These are phyloP conservation scores for Terrapene triunguis DNA, from an alignment of 2,113 vertebrate species.

Conservation along the genomic window DNA sequence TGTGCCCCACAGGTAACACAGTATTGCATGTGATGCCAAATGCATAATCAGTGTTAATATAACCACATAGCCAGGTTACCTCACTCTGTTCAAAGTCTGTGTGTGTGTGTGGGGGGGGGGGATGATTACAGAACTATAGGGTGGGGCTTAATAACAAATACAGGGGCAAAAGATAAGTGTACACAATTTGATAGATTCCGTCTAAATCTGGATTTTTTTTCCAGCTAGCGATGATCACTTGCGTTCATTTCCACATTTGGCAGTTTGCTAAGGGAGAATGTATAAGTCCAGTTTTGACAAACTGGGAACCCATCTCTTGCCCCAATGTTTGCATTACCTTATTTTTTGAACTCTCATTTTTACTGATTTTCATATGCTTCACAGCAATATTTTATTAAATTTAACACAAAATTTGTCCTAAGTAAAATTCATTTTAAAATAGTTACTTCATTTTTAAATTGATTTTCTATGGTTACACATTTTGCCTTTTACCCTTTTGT, in stretches of 20 bases:
- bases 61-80: not conserved
- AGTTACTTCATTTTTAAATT: not conserved
- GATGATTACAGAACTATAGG: conserved; percentile 2
- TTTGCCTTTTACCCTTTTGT: not conserved
- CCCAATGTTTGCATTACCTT: not conserved
- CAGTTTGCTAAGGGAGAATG: not conserved
- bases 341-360: not conserved
- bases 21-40: not conserved
- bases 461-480: not conserved
- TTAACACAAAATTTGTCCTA: not conserved
- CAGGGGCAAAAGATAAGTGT: not conserved
- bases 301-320: not conserved
- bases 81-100: not conserved
- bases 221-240: not conserved
- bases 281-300: not conserved
- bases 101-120: not conserved
- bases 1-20: not conserved
- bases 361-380: not conserved
- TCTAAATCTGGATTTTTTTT: not conserved
- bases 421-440: not conserved
- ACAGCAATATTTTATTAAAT: not conserved
- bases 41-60: conserved; percentile 9
- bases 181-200: not conserved
- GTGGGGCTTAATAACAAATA: not conserved
- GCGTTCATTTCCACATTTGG: not conserved